Base-by-base conservation (phyloP, 2,888 invertebrate species). In the Stictocephala bisonia region DNA sequence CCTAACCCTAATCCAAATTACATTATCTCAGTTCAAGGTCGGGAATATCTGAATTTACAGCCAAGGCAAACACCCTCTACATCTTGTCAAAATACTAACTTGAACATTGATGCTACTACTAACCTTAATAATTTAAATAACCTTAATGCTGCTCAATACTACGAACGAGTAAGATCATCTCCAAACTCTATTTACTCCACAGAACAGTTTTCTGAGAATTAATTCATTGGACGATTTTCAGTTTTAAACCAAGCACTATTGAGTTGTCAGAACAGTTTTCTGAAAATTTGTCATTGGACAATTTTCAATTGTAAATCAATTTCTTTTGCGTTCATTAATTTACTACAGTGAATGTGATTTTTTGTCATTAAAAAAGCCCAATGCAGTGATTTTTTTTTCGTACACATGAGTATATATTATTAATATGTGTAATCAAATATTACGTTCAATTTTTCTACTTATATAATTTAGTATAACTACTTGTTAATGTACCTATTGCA, bases 181-280 rank as follows among this genome's bases (percentile, higher is more conserved):
- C 60, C 60, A 60, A 60, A n/a, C 60, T 9, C 60, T 35, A 29
- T 40, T 60, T 18, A 60, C 11, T 60, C 22, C 4, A 13, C 35
- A 60, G 60, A 31, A 40, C 35, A 60, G 60, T 60, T 60, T 60
- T 60, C 60, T 60, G 60, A 60, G 11, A 35, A 31, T 20, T 60
- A 31, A 24, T n/a, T 56, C 31, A 40, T 40, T 40, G 22, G 40
- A 60, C 18, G 40, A 60, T 58, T 60, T 60, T 40, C 60, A 60
- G 2, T 60, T 60, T 60, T 60, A 60, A 60, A 58, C 7, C 22
- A 51, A 9, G 6, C 35, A 31, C 7, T 6, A 9, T 31, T 31
- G 6, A 31, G 6, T 11, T 31, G 6, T 9, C 6, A 31, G 6
- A 9, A 31, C 35, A 11, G 6, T 11, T 9, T 31, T 31, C 6